A percentile compares a stretch with the other conserved stretches of the same genome.
Evolutionary conservation across 2,888 invertebrate genomes (phyloP).

Genomic region (Petrolisthes manimaculis): DNA sequence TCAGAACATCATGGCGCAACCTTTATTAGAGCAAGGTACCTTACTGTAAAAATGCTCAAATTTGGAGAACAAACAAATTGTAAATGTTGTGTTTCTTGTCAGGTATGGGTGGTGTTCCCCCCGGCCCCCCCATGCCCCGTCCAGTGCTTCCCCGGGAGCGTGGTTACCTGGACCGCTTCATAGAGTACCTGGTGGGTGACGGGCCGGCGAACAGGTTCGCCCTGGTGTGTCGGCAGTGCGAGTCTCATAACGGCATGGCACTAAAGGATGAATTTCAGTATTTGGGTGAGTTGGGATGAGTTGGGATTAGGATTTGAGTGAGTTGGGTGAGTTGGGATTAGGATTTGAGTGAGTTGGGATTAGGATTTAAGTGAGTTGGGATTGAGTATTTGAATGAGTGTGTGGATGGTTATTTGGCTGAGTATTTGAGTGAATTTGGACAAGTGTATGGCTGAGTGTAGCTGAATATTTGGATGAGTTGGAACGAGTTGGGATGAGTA

Average conservation of each 20-base stretch:
- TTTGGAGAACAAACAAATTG: too few species aligned
- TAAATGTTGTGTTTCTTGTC: neutral
- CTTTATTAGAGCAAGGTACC: too few species aligned
- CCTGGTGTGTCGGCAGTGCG: slow-evolving; percentile 90
- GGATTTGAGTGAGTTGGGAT: too few species aligned
- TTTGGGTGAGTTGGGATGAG: slow-evolving; percentile 71
- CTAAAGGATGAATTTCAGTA: slow-evolving; percentile 80
- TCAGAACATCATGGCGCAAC: too few species aligned
- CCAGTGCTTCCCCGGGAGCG: slow-evolving; percentile 82
- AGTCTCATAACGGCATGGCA: slow-evolving; percentile 92
- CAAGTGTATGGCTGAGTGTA: too few species aligned
- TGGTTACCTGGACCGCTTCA: slow-evolving; percentile 85
- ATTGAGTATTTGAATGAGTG: neutral
- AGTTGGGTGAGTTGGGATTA: slow-evolving; percentile 66
- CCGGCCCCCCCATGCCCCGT: slow-evolving; percentile 76
- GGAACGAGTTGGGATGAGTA: too few species aligned
- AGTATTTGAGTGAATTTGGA: too few species aligned
- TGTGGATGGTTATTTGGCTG: too few species aligned
- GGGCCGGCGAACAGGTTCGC: slow-evolving; percentile 96
- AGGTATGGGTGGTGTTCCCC: slow-evolving; percentile 42
- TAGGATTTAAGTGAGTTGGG: neutral
- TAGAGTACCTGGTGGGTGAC: slow-evolving; percentile 95
- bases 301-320: neutral
- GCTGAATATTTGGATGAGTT: too few species aligned
- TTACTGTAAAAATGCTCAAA: too few species aligned